Percentiles rank a stretch among this genome's conserved stretches.
Conservation (phyloP, 2,113 vertebrate genomes). For the Lethenteron reissneri region DNA sequence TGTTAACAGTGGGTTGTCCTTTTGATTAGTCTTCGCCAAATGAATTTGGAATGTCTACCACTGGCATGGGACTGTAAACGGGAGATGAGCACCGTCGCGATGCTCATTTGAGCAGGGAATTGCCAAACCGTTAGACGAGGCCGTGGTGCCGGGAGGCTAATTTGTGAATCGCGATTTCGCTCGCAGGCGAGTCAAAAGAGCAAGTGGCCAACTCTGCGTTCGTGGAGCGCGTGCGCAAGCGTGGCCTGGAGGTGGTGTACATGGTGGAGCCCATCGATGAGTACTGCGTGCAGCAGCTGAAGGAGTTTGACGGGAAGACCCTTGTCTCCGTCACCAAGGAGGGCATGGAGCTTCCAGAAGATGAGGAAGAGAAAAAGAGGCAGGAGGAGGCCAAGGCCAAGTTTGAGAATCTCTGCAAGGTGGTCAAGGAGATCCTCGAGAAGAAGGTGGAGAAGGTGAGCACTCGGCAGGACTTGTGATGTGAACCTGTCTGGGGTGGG, state of each 20-base stretch:
- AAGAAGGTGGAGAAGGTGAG: slow-evolving; percentile 90
- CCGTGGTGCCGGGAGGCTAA: too few species aligned
- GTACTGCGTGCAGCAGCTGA: slow-evolving; percentile 78
- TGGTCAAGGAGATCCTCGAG: slow-evolving; percentile 87
- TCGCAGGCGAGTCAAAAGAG: slow-evolving; percentile 67
- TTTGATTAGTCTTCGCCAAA: too few species aligned
- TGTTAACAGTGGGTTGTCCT: too few species aligned
- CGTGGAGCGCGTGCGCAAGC: slow-evolving; percentile 61
- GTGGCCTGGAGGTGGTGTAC: slow-evolving; percentile 76
- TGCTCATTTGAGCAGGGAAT: too few species aligned
- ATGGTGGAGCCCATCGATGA: slow-evolving; percentile 79
- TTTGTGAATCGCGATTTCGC: too few species aligned
- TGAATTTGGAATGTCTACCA: too few species aligned
- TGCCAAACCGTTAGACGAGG: too few species aligned
- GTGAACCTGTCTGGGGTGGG: too few species aligned
- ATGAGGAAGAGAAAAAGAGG: slow-evolving; percentile 84
- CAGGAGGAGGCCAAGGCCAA: slow-evolving; percentile 83
- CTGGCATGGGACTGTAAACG: too few species aligned
- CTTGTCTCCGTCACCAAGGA: slow-evolving; percentile 79
- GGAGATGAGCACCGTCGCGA: too few species aligned
- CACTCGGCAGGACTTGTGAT: too few species aligned
- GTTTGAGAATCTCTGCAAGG: slow-evolving; percentile 70
- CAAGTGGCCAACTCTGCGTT: slow-evolving; percentile 83
- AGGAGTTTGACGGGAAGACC: slow-evolving; percentile 83
- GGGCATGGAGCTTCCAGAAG: slow-evolving; percentile 71